Evolutionary conservation across 1,140 invertebrate species (phyloP), one percentile per base, ranked within the genome.

Genomic region (Anagrus nilaparvatae): DNA sequence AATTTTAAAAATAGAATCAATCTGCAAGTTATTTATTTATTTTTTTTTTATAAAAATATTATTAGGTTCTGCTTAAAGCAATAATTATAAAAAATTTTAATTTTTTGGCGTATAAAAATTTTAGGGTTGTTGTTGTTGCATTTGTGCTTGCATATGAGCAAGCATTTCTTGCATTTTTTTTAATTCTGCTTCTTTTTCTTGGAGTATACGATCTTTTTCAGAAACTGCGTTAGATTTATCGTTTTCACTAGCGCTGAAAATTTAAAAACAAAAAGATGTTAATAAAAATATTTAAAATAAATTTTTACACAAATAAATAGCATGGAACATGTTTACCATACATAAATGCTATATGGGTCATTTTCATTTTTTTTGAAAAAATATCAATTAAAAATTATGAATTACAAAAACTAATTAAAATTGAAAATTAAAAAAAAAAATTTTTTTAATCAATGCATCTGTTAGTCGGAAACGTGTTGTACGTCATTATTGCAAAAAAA

Each of bases 121-220:
- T 67, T 65, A 69, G 28, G 59, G 73, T 59, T 82, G 72, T 58
- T 85, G 82, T 50, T 79, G 69, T 55, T 78, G 74, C 74, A 89
- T 89, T 67, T 89, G 83, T 1, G 84, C 87, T 69, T 97, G 87
- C 90, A 97, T 96, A 58, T 87, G 83, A 21, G 87, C 82, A 46
- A 97, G 64, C 80, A 94, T 90, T 67, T 95, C 90, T 62, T 96
- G 90, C 92, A 94, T 94, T 50, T 87, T 78, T 44, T 83, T 76
- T 39, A 94, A 67, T 63, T 94, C 88, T 1, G 87, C 87, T 59
- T 92, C 87, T 61, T 92, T 92, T 60, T 92, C 88, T 60, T 84
- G 82, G 17, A 92, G 60, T 31, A 87, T 89, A 44, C 83, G 74
- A 62, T 91, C 86, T 55, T 87, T 87, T 44, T 89, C 85, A 1